Conservation (phyloP, 2,888 invertebrate species). For the Mesorhabditis spiculigera region DNA sequence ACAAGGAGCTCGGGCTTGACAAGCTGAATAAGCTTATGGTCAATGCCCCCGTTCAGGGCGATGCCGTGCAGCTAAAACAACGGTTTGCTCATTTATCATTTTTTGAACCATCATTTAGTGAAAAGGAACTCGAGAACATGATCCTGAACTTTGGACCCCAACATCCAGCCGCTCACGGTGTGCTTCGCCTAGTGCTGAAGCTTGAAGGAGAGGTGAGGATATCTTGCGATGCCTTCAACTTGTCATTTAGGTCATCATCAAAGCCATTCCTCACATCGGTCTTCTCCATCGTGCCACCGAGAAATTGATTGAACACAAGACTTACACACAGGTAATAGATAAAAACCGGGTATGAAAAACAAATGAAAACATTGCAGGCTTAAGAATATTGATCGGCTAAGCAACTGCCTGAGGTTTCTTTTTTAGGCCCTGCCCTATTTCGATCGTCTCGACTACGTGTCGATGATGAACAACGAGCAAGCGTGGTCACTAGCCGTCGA, state of each 20-base stretch:
- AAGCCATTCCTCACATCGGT: constrained; percentile 94
- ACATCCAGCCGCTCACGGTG: constrained; percentile 91
- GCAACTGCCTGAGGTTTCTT: no score
- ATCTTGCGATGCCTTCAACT: constrained; percentile 7
- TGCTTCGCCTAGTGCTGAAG: constrained; percentile 78
- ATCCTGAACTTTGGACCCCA: constrained; percentile 86
- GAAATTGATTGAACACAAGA: constrained; percentile 96
- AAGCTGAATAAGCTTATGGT: constrained; percentile 41
- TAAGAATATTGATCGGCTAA: background rate
- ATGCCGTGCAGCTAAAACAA: constrained; percentile 38
- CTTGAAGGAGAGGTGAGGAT: constrained; percentile 74
- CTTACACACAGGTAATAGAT: constrained; percentile 76
- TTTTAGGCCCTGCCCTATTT: constrained; percentile 84
- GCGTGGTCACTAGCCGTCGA: constrained; percentile 92
- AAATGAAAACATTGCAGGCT: background rate
- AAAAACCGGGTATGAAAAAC: background rate
- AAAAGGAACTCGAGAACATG: constrained; percentile 80
- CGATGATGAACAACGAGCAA: constrained; percentile 99
- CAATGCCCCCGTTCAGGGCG: constrained; percentile 38
- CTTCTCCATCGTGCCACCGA: constrained; percentile 93
- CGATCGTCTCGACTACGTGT: constrained; percentile 86
- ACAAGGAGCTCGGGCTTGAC: constrained; percentile 41
- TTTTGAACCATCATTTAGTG: constrained; percentile 59
- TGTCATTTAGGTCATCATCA: constrained; percentile 71
- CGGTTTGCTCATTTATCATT: constrained; percentile 29